Evolutionary conservation across 2,888 invertebrate genomes (phyloP).

Genomic region (Celastrina argiolus): DNA sequence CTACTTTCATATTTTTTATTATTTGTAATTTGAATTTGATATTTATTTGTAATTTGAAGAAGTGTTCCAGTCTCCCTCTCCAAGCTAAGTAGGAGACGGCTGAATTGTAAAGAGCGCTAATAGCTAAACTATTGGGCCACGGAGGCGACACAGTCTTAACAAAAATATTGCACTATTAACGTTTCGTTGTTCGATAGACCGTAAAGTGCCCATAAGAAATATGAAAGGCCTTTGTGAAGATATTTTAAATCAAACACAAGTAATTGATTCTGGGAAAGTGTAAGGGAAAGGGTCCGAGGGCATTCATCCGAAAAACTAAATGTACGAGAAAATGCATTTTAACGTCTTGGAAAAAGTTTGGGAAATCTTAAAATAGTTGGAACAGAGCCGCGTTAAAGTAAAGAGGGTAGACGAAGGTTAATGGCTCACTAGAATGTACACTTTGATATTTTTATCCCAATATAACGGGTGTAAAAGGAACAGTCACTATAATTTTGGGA

Average conservation of each 20-base stretch:
- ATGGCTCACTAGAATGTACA: neutral
- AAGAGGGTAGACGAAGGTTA: slow-evolving; percentile 8
- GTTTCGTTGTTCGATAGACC: neutral
- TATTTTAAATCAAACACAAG: slow-evolving; percentile 12
- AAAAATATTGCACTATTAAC: neutral
- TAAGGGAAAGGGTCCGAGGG: neutral
- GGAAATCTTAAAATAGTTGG: neutral
- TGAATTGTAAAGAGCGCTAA: too few relatives aligned
- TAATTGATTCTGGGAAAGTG: slow-evolving; percentile 13
- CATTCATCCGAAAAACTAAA: slow-evolving; percentile 2
- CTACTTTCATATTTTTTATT: too few relatives aligned
- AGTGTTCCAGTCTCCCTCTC: too few relatives aligned
- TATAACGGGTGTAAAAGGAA: too few relatives aligned
- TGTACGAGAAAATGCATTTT: slow-evolving; percentile 19
- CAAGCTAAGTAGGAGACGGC: too few relatives aligned
- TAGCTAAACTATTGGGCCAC: too few relatives aligned
- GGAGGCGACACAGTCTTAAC: too few relatives aligned
- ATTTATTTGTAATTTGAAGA: too few relatives aligned
- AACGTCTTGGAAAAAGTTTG: slow-evolving; percentile 2
- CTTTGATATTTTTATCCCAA: neutral
- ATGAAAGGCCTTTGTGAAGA: neutral
- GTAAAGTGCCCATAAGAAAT: neutral
- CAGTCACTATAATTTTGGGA: too few relatives aligned
- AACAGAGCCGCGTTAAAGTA: neutral
- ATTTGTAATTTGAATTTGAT: too few relatives aligned